phyloP scores from a whole-genome alignment of 2,797 vertebrate genomes.

The Mycteria americana region DNA sequence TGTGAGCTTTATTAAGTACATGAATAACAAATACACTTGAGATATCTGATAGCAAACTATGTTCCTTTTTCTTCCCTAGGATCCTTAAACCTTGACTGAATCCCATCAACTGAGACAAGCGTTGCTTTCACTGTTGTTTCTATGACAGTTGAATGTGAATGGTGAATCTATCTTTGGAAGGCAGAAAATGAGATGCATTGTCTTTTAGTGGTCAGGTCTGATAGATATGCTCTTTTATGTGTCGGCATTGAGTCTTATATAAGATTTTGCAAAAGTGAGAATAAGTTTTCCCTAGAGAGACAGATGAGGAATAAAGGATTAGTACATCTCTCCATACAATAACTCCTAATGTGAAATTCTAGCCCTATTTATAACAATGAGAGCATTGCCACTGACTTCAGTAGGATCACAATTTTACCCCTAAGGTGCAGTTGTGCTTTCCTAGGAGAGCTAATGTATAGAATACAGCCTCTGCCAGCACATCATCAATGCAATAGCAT shows the following conservation, averaged over 20 bases:
- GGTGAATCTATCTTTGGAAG: not conserved
- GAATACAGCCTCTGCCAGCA: slow-evolving; percentile 33
- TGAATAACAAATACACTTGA: not conserved
- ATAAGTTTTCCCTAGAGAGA: slow-evolving; percentile 11
- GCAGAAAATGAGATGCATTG: slow-evolving; percentile 22
- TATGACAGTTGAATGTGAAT: not conserved
- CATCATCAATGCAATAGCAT: not conserved
- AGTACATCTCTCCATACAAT: not conserved
- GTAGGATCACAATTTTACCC: slow-evolving; percentile 11
- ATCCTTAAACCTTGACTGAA: not conserved
- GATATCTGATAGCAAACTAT: not conserved
- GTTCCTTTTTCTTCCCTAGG: not conserved
- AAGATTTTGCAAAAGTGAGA: slow-evolving; percentile 18
- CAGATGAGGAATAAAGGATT: slow-evolving; percentile 23
- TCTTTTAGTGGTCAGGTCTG: slow-evolving; percentile 32
- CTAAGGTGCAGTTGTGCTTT: slow-evolving; percentile 8
- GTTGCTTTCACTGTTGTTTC: not conserved
- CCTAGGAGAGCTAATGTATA: not conserved
- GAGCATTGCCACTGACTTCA: slow-evolving; percentile 1
- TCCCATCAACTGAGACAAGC: not conserved
- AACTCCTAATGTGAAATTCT: slow-evolving; percentile 27
- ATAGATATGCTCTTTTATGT: not conserved
- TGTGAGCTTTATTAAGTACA: not conserved
- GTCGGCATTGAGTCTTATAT: not conserved
- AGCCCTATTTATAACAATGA: slow-evolving; percentile 12